Conservation (phyloP, 2,888 invertebrate genomes). For the Halocaridina rubra region DNA sequence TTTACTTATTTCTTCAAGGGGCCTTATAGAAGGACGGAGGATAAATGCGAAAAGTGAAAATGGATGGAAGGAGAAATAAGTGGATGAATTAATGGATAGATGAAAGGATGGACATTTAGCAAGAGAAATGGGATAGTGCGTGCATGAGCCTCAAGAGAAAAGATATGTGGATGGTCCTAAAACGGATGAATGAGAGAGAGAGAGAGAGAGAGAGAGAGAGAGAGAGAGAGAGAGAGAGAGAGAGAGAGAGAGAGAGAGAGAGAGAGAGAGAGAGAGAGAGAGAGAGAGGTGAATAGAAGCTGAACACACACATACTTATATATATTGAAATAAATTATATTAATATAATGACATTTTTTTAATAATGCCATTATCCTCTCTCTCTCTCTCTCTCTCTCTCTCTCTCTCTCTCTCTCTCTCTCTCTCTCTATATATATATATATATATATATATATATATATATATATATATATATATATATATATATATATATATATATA, state of each 20-base stretch:
- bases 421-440: too few relatives aligned
- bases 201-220: background rate
- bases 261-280: conserved; percentile 23
- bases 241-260: conserved; percentile 13
- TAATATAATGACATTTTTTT: too few relatives aligned
- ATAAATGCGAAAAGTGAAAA: background rate
- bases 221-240: conserved; percentile 14
- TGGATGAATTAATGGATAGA: background rate
- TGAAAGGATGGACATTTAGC: background rate
- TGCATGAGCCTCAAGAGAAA: background rate
- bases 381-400: too few relatives aligned
- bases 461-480: conserved; percentile 4
- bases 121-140: background rate
- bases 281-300: too few relatives aligned
- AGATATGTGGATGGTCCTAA: too few relatives aligned
- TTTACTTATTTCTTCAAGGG: too few relatives aligned
- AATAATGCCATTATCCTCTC: too few relatives aligned
- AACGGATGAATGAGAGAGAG: background rate
- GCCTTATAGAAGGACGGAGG: too few relatives aligned
- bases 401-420: too few relatives aligned
- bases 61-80: background rate
- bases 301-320: too few relatives aligned
- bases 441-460: background rate
- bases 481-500: conserved; percentile 22
- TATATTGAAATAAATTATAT: too few relatives aligned